A percentile compares a stretch with the other conserved stretches of the same genome.
phyloP scores from a whole-genome alignment of 2,797 vertebrate species.

The Chloroceryle amazona region DNA sequence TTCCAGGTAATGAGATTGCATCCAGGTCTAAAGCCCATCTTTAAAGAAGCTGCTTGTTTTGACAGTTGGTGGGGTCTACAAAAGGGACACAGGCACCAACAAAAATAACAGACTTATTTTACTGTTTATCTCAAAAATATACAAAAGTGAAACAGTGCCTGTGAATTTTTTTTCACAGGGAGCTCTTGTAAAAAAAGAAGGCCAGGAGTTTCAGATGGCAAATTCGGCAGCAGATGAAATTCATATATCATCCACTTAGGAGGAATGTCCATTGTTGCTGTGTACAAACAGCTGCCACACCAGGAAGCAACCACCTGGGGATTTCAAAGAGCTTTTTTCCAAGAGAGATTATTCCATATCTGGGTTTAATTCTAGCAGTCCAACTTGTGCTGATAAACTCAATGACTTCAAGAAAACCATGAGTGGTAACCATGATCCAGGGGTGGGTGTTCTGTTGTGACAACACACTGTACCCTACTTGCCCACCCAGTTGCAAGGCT shows the following conservation, averaged over 20 bases:
- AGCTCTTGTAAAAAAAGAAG: background rate
- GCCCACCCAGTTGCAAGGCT: background rate
- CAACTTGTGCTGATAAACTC: background rate
- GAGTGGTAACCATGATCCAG: background rate
- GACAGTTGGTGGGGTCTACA: too few relatives aligned
- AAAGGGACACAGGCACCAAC: too few relatives aligned
- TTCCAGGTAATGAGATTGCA: background rate
- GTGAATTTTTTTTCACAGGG: background rate
- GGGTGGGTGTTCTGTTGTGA: background rate
- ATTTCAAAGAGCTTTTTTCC: background rate
- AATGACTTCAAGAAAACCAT: rapidly evolving
- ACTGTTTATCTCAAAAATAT: too few relatives aligned
- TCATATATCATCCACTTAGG: rapidly evolving
- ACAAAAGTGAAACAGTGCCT: too few relatives aligned
- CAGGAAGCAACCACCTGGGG: background rate
- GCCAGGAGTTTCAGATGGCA: background rate
- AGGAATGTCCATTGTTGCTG: background rate
- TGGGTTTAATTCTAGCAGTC: background rate
- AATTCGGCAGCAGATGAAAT: background rate
- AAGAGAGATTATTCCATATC: background rate
- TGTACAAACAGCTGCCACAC: background rate
- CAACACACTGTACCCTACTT: background rate
- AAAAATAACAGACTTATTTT: too few relatives aligned
- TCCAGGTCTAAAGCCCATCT: background rate
- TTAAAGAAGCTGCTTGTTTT: background rate